phyloP scores from a whole-genome alignment of 1,140 invertebrate genomes.

The Dreissena rostriformis region DNA sequence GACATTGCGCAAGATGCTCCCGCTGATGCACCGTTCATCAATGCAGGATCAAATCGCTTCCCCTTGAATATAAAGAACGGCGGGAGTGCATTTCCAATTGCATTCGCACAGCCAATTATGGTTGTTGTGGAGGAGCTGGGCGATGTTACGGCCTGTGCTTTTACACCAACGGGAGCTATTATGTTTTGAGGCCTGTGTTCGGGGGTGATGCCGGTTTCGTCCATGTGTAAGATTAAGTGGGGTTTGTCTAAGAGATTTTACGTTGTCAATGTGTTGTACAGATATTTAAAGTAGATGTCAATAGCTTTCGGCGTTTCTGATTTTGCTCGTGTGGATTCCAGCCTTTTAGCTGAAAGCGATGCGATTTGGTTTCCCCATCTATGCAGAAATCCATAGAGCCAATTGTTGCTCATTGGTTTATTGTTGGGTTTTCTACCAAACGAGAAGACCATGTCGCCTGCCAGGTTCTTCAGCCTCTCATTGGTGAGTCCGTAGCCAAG shows the following conservation, averaged over 20 bases:
- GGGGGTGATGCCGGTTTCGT: constrained; percentile 21
- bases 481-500: constrained; percentile 11
- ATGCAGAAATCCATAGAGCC: constrained; percentile 6
- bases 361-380: no score
- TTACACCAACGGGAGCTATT: constrained; percentile 4
- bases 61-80: no score
- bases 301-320: constrained; percentile 6
- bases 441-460: constrained; percentile 4
- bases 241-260: constrained; percentile 12
- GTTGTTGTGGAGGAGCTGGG: constrained; percentile 14
- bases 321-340: no score
- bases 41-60: no score
- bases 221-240: constrained; percentile 6
- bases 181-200: constrained; percentile 16
- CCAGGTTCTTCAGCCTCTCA: neutral
- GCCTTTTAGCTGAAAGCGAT: no score
- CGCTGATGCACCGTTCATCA: no score
- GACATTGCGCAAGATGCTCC: no score
- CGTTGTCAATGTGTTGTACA: neutral
- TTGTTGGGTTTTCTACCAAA: constrained; percentile 2
- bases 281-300: constrained; percentile 4
- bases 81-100: no score
- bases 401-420: no score
- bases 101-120: constrained; percentile 32
- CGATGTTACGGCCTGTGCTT: constrained; percentile 11